Base-by-base conservation (phyloP, 1,140 invertebrate species). In the Diploscapter pachys region DNA sequence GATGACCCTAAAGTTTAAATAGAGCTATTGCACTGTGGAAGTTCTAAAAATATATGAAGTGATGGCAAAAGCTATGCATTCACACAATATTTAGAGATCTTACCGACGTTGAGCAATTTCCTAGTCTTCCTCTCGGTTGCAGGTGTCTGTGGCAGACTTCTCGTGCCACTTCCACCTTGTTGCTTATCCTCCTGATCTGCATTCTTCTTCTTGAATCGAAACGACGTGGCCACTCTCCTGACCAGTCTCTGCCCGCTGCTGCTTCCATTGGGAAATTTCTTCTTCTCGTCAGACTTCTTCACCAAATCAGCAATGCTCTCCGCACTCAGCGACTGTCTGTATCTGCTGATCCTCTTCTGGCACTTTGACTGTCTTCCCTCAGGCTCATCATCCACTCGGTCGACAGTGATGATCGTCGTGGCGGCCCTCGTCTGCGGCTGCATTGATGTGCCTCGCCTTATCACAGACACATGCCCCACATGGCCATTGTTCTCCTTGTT, bases 11-110 rank as follows among this genome's bases (percentile, higher is more conserved):
- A 31, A 31, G 31, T 31, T 31, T 92, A 85, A 92, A 91, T n/a
- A 91, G 89, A 49, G 90, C 90, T 8, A 90, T 88, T 72, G 80
- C 0, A 8, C 2, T 8, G 5, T 5, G 5, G 31, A n/a, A 6
- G 6, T 63, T 63, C 50, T 49, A 3, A 49, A 63, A 6, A 3
- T 55, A 54, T 3, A 68, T 13, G 4, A 70, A 61, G 56, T 70
- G 50, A 70, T 59, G 59, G 49, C 59, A 70, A 0, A 59, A 70
- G 49, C 56, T 61, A 50, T 70, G 63, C 55, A 70, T 49, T 31
- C 31, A 31, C 31, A 31, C 31, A 31, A 31, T 31, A 31, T 31
- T 31, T 31, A 31, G 0, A 31, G 31, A 31, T 31, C 31, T 68
- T 68, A 8, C 66, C 57, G 31, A 11, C 56, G 1, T 11, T 55